These are phyloP conservation scores for Malacosoma neustria DNA, from an alignment of 2,888 invertebrate species.

Conservation along the genomic window DNA sequence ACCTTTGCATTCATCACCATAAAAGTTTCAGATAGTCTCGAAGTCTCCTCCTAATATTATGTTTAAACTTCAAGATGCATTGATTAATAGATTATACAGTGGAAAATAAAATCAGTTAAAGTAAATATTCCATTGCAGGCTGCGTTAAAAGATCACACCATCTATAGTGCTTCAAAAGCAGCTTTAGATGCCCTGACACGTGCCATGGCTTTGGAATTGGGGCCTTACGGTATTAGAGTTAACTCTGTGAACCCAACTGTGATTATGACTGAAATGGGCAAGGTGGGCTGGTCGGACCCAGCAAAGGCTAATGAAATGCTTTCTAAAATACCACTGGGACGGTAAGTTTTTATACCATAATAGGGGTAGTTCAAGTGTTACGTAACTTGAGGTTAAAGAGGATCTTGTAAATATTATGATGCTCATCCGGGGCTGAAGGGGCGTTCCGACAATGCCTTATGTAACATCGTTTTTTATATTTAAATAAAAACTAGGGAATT, in stretches of 20 bases:
- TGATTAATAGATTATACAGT: no score
- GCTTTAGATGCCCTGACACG: constrained; percentile 91
- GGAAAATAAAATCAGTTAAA: background rate
- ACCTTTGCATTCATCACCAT: no score
- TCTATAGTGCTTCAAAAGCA: constrained; percentile 92
- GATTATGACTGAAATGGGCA: constrained; percentile 93
- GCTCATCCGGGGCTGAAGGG: no score
- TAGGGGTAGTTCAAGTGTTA: no score
- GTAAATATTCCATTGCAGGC: constrained; percentile 45
- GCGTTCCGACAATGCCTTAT: no score
- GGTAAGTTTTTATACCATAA: constrained; percentile 72
- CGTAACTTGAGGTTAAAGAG: no score
- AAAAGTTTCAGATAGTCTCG: no score
- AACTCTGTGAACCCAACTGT: constrained; percentile 97
- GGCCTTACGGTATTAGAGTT: constrained; percentile 88
- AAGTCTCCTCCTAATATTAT: no score
- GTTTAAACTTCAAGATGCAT: no score
- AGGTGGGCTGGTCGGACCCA: constrained; percentile 90
- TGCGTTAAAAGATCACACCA: constrained; percentile 84
- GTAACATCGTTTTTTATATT: no score
- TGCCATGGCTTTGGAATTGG: constrained; percentile 91
- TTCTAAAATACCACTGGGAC: constrained; percentile 86
- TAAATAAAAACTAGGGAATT: no score
- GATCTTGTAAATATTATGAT: no score
- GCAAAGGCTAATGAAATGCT: constrained; percentile 82